Evolutionary conservation across 2,888 invertebrate species (phyloP).

Genomic region (Oscheius myriophilus): DNA sequence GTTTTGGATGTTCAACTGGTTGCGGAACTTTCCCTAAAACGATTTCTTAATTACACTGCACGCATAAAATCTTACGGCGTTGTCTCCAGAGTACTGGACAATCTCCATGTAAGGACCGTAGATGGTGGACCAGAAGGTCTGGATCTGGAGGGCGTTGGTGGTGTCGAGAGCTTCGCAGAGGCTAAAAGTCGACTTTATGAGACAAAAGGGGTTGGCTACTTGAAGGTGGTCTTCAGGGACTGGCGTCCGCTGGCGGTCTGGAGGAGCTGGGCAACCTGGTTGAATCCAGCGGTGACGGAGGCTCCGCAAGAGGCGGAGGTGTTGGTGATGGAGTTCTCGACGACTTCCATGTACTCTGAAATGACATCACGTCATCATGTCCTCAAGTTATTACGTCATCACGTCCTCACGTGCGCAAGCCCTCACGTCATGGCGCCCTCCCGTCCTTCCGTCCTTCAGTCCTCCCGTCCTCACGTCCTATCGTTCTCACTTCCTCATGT

Average conservation of each 20-base stretch:
- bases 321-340: slow-evolving; percentile 80
- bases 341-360: slow-evolving; percentile 83
- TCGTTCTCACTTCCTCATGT: background rate
- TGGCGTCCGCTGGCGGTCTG: slow-evolving; percentile 48
- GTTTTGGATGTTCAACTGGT: slow-evolving; percentile 40
- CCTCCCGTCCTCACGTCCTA: background rate
- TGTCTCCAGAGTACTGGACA: slow-evolving; percentile 85
- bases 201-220: slow-evolving; percentile 16
- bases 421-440: too few relatives aligned
- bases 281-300: slow-evolving; percentile 53
- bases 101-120: slow-evolving; percentile 88
- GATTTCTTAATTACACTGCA: background rate
- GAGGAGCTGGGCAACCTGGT: slow-evolving; percentile 45
- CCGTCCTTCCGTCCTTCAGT: too few relatives aligned
- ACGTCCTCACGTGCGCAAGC: too few relatives aligned
- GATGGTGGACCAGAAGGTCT: slow-evolving; percentile 84
- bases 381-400: too few relatives aligned
- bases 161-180: slow-evolving; percentile 45
- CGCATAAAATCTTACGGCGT: slow-evolving; percentile 23
- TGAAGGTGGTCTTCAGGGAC: slow-evolving; percentile 48
- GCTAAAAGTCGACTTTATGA: slow-evolving; percentile 28
- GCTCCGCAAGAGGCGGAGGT: slow-evolving; percentile 68
- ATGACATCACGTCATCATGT: background rate
- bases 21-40: slow-evolving; percentile 36
- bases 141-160: slow-evolving; percentile 37